phyloP scores from a whole-genome alignment of 2,888 invertebrate species.

The Mimas tiliae region DNA sequence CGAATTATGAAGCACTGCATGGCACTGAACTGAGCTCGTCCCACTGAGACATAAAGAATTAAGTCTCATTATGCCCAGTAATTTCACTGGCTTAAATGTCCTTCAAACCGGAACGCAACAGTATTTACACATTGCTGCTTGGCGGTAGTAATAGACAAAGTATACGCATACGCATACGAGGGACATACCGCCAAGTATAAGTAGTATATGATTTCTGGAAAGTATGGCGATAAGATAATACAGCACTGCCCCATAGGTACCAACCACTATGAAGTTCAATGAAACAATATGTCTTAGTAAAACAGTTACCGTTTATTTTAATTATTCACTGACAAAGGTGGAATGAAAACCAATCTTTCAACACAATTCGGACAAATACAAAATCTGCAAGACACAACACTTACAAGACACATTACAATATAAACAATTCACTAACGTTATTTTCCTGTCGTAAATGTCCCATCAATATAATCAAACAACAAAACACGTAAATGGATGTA shows the following conservation, averaged over 20 bases:
- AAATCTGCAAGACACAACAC: constrained; percentile 20
- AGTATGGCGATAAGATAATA: too few species aligned
- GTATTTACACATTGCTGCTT: too few species aligned
- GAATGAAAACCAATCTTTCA: constrained; percentile 39
- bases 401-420: constrained; percentile 16
- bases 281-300: constrained; percentile 2
- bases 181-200: too few species aligned
- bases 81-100: too few species aligned
- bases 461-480: not conserved
- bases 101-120: too few species aligned
- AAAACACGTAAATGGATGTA: not conserved
- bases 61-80: too few species aligned
- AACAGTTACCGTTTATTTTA: constrained; percentile 32
- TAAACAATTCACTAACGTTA: not conserved
- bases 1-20: too few species aligned
- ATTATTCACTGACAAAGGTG: constrained; percentile 33
- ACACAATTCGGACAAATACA: constrained; percentile 19
- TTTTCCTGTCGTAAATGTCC: not conserved
- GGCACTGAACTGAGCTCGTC: too few species aligned
- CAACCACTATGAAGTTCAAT: not conserved
- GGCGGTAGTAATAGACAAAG: too few species aligned
- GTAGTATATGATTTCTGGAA: too few species aligned
- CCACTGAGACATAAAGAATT: too few species aligned
- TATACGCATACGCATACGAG: too few species aligned
- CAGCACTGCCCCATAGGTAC: not conserved